Conservation (phyloP, 2,888 invertebrate genomes). For the Syrphus vitripennis region DNA sequence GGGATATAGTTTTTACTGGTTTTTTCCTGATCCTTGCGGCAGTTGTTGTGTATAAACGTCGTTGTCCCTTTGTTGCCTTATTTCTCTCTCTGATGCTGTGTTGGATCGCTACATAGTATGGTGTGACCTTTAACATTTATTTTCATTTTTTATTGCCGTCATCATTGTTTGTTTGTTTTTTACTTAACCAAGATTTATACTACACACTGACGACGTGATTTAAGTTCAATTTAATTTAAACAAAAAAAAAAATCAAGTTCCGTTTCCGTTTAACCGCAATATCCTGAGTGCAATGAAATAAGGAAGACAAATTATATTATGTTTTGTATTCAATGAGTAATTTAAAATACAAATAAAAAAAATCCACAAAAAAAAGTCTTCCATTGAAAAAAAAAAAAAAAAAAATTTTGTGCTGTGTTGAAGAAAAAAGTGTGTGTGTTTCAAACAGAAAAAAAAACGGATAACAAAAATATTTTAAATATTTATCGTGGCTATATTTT, state of each 20-base stretch:
- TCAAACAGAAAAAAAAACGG: conserved; percentile 3
- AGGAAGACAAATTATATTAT: conserved; percentile 32
- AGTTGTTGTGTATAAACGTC: background rate
- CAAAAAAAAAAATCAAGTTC: conserved; percentile 3
- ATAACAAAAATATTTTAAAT: conserved; percentile 20
- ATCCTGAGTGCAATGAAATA: conserved; percentile 27
- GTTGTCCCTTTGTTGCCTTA: background rate
- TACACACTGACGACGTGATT: background rate
- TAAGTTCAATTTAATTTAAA: background rate
- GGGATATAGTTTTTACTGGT: conserved; percentile 47
- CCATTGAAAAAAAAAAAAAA: conserved; percentile 6
- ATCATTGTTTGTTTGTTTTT: background rate
- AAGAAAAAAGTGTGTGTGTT: conserved; percentile 1
- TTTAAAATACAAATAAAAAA: background rate
- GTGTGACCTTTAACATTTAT: conserved; percentile 59
- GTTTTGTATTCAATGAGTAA: background rate
- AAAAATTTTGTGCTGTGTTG: conserved; percentile 22
- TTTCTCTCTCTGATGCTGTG: background rate
- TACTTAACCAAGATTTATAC: background rate
- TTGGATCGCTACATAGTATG: background rate
- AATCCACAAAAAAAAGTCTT: conserved; percentile 17
- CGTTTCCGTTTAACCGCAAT: background rate
- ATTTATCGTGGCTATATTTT: conserved; percentile 15
- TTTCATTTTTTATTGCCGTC: conserved; percentile 15
- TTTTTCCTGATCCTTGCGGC: conserved; percentile 34